Evolutionary conservation across 2,797 vertebrate genomes (phyloP).

Genomic region (Coendou prehensilis): DNA sequence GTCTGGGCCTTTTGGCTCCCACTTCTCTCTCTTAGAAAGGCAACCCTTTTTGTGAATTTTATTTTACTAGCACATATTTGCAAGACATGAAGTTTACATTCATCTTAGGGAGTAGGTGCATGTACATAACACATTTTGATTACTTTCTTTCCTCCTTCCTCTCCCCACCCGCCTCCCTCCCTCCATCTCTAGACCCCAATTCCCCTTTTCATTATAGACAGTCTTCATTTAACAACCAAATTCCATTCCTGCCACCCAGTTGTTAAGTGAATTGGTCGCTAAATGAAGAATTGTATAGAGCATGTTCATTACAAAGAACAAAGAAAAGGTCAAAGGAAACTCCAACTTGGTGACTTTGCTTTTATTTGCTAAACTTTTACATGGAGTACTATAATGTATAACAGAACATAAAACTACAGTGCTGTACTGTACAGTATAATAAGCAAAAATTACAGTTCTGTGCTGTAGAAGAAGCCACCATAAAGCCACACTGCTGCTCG

Average conservation of each 20-base stretch:
- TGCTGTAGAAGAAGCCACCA: not conserved
- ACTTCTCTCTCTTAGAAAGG: not conserved
- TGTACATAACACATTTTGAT: not conserved
- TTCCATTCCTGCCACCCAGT: not conserved
- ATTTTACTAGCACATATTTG: not conserved
- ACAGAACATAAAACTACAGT: not conserved
- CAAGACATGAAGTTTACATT: not conserved
- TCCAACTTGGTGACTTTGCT: not conserved
- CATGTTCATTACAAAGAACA: not conserved
- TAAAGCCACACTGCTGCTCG: not conserved
- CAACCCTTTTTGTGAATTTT: not conserved
- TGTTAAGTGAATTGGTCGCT: not conserved
- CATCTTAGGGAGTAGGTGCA: not conserved
- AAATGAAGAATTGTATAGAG: not conserved
- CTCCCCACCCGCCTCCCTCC: not conserved
- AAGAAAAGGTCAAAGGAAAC: not conserved
- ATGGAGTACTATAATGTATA: not conserved
- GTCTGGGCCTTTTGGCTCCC: not conserved
- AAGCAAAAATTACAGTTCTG: not conserved
- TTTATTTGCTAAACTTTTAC: not conserved
- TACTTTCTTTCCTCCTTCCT: not conserved
- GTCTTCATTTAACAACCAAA: not conserved
- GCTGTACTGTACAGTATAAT: not conserved
- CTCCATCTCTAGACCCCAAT: not conserved
- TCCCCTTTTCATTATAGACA: not conserved